phyloP scores from a whole-genome alignment of 2,888 invertebrate species.

The Lasioglossum leucozonium region DNA sequence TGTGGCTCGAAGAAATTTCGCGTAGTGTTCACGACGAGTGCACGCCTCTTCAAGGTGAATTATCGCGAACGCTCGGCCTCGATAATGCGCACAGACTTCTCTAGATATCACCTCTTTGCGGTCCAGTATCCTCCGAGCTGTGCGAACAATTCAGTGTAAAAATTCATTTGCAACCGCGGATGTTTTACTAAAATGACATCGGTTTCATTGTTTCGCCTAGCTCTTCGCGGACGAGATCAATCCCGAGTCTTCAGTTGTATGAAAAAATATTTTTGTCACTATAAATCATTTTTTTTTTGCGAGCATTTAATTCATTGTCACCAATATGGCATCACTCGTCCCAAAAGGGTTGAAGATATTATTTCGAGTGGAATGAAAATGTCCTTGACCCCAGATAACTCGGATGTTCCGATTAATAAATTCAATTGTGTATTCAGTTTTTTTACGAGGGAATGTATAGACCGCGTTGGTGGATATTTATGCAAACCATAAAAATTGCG shows the following conservation, averaged over 20 bases:
- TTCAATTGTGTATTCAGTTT: too few relatives aligned
- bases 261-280: neutral
- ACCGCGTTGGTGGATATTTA: too few relatives aligned
- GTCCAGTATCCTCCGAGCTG: constrained; percentile 1
- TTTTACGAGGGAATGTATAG: too few relatives aligned
- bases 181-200: neutral
- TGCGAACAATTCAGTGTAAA: neutral
- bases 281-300: neutral
- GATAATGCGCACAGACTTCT: neutral
- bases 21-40: neutral
- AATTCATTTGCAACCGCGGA: neutral
- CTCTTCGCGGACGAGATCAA: neutral
- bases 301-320: neutral
- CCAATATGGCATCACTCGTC: neutral
- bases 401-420: too few relatives aligned
- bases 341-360: neutral
- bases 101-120: neutral
- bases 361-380: neutral
- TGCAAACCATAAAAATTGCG: too few relatives aligned
- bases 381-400: neutral
- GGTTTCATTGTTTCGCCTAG: neutral
- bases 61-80: neutral
- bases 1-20: neutral
- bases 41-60: constrained; percentile 1
- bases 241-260: neutral